Conservation (phyloP, 2,888 invertebrate species). For the Pammene fasciana region DNA sequence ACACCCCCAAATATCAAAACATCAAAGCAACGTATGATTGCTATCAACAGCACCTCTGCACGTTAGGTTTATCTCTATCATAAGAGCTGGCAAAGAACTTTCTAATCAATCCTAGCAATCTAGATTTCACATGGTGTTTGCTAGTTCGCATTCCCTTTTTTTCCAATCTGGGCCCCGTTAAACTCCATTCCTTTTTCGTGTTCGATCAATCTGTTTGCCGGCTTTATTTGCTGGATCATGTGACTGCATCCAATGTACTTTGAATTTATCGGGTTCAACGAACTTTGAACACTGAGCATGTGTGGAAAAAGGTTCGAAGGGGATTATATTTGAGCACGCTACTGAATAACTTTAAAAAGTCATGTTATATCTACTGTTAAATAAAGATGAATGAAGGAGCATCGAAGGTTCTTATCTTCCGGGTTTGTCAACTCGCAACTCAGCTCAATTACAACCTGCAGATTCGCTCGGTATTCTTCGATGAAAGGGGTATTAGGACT, state of each 20-base stretch:
- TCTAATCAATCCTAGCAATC: not conserved
- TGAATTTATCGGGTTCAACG: conserved; percentile 35
- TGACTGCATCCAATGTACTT: conserved; percentile 34
- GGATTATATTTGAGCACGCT: conserved; percentile 34
- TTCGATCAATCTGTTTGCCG: conserved; percentile 40
- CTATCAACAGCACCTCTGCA: not conserved
- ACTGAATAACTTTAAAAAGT: conserved; percentile 14
- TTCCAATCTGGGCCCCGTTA: conserved; percentile 7
- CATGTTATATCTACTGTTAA: not conserved
- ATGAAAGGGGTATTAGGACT: too few species aligned
- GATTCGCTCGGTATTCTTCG: too few species aligned
- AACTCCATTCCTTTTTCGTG: conserved; percentile 27
- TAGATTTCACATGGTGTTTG: conserved; percentile 2
- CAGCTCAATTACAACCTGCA: too few species aligned
- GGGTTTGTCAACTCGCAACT: too few species aligned
- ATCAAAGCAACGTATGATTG: not conserved
- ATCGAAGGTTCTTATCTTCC: not conserved
- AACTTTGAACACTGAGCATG: conserved; percentile 30
- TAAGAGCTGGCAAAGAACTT: conserved; percentile 3
- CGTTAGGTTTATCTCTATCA: not conserved
- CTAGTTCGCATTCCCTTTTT: conserved; percentile 20
- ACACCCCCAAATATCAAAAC: not conserved
- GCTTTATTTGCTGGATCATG: conserved; percentile 38
- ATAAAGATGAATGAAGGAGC: not conserved
- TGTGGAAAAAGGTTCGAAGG: conserved; percentile 14